phyloP scores from a whole-genome alignment of 2,888 invertebrate genomes.

The Leptogaster cylindrica region DNA sequence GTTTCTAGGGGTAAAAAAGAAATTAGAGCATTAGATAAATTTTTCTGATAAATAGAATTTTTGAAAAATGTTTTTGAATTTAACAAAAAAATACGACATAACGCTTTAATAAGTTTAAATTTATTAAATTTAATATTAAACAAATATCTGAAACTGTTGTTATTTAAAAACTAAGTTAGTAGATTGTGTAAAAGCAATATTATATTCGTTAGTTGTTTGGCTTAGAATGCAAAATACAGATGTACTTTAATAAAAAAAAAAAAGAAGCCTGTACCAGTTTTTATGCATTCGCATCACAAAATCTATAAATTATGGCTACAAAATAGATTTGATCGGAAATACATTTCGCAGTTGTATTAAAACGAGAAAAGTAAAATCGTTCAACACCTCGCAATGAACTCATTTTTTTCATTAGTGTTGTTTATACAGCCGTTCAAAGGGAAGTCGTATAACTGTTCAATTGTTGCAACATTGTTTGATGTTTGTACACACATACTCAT shows the following conservation, averaged over 20 bases:
- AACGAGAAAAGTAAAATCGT: slow-evolving; percentile 5
- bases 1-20: no score
- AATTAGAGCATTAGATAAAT: no score
- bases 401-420: slow-evolving; percentile 20
- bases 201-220: no score
- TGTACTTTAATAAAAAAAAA: not conserved
- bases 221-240: not conserved
- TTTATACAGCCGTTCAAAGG: slow-evolving; percentile 32
- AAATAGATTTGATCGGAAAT: slow-evolving; percentile 8
- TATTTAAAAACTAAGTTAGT: no score
- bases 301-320: slow-evolving; percentile 15
- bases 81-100: no score
- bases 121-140: no score
- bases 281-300: slow-evolving; percentile 32
- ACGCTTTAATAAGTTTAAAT: no score
- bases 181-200: no score
- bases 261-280: slow-evolving; percentile 14
- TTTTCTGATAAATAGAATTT: no score
- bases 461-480: slow-evolving; percentile 23
- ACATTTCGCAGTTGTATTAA: not conserved
- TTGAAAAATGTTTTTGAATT: no score
- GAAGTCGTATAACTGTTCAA: slow-evolving; percentile 32
- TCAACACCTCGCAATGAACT: slow-evolving; percentile 20
- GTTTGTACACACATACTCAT: slow-evolving; percentile 28
- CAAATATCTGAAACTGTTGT: no score